Percentiles rank a stretch among this genome's conserved stretches.
phyloP scores from a whole-genome alignment of 2,113 vertebrate genomes.

The Anas platyrhynchos region DNA sequence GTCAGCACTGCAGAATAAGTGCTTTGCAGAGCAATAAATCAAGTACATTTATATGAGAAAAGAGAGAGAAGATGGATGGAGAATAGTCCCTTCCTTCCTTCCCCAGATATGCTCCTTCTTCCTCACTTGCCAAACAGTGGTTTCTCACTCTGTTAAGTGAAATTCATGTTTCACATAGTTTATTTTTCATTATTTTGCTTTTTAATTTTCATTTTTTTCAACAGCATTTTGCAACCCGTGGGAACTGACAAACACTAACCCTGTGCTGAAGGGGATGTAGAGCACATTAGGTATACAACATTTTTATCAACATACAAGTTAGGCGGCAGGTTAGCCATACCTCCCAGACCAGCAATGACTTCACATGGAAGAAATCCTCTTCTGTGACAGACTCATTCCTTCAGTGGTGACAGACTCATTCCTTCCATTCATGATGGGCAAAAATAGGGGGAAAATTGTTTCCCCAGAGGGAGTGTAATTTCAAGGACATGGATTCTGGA shows the following conservation, averaged over 20 bases:
- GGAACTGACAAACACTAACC: background rate
- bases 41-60: background rate
- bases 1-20: background rate
- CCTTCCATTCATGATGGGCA: fast-evolving
- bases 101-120: background rate
- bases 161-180: background rate
- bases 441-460: background rate
- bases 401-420: fast-evolving
- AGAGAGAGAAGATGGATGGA: background rate
- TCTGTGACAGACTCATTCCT: fast-evolving
- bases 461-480: background rate
- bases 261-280: background rate
- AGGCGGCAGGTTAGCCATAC: background rate
- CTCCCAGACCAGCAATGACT: background rate
- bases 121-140: background rate
- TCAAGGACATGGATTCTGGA: fast-evolving
- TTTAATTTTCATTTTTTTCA: background rate
- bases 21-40: constrained; percentile 28
- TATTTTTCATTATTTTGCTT: background rate
- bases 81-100: background rate
- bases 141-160: background rate
- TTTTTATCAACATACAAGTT: background rate
- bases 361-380: background rate
- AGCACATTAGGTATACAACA: background rate
- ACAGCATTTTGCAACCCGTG: background rate